Base-by-base conservation (phyloP, 1,140 invertebrate genomes). In the Geopemphigus sp. region DNA sequence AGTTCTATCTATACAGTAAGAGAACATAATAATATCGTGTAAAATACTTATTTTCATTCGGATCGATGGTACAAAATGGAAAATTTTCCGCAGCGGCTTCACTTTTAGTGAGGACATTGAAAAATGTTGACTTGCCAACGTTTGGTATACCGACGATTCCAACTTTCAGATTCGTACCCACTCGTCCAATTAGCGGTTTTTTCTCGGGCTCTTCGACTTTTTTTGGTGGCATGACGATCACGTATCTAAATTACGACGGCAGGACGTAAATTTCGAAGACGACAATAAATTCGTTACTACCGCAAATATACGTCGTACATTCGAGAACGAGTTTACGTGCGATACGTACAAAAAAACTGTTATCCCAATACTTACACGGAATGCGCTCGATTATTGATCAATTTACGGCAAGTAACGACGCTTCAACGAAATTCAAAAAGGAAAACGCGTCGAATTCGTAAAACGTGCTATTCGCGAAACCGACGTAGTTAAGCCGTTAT, bases 1-100 rank as follows among this genome's bases (percentile, higher is more conserved):
- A n/a, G n/a, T n/a, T n/a, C n/a, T n/a, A n/a, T n/a, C n/a, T 24
- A 24, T 17, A 45, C 11, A 8, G 22, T 61, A 61, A 61, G 24
- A 1, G 1, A 61, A 17, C 26, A 26, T 61, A 59, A 19, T 64
- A 61, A n/a, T 32, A 72, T 63, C 19, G 45, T 80, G 32, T 39
- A 39, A 39, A 84, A 92, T 93, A 96, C 94, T 97, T 96, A 98
- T 96, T 98, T 92, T 99, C 98, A 95, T 99, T 99, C 29, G 98
- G 98, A 88, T 99, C 97, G 85, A 99, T 99, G 84, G 98, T 99
- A 88, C 98, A 99, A 88, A 99, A 99, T 8, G 98, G 98, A 86
- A 99, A 98, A 85, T 99, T 99, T 88, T 99, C 95, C 78, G 98
- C 96, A 80, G 95, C 91, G 14, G 95, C 97, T 84, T 95, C 92